These are phyloP conservation scores for Dolomedes plantarius DNA, from an alignment of 2,888 invertebrate genomes.

Conservation along the genomic window DNA sequence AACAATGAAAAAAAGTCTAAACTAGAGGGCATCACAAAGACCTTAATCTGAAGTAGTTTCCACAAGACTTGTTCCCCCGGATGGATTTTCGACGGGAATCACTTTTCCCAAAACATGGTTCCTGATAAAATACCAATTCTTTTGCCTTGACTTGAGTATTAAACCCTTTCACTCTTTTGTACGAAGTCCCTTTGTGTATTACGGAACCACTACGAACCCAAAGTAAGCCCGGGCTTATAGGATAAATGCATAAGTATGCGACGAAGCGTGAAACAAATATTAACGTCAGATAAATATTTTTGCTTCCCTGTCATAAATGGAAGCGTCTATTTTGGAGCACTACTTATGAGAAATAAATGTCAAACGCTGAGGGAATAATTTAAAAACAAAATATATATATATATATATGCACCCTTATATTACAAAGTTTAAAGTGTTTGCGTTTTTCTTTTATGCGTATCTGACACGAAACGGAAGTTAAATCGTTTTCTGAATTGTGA, in stretches of 20 bases:
- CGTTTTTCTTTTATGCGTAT: too few relatives aligned
- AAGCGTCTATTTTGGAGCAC: neutral
- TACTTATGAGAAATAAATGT: neutral
- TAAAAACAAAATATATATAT: too few relatives aligned
- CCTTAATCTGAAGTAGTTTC: conserved; percentile 42
- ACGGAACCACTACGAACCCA: neutral
- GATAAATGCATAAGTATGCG: neutral
- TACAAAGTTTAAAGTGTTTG: too few relatives aligned
- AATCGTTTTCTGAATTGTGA: too few relatives aligned
- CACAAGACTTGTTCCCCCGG: neutral
- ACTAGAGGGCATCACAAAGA: neutral
- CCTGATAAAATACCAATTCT: conserved; percentile 52
- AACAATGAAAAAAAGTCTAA: conserved; percentile 23
- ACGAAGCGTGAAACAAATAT: neutral
- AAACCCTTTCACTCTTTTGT: conserved; percentile 20
- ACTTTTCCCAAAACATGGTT: conserved; percentile 33
- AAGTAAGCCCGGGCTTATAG: neutral
- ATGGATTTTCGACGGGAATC: conserved; percentile 39
- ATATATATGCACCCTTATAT: too few relatives aligned
- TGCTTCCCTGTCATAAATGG: neutral
- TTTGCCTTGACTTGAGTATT: conserved; percentile 20
- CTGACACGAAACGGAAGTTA: too few relatives aligned
- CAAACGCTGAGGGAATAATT: too few relatives aligned
- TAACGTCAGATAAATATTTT: neutral
- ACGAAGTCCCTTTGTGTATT: neutral